Conservation (phyloP, 2,888 invertebrate genomes). For the Leucophenga montana region DNA sequence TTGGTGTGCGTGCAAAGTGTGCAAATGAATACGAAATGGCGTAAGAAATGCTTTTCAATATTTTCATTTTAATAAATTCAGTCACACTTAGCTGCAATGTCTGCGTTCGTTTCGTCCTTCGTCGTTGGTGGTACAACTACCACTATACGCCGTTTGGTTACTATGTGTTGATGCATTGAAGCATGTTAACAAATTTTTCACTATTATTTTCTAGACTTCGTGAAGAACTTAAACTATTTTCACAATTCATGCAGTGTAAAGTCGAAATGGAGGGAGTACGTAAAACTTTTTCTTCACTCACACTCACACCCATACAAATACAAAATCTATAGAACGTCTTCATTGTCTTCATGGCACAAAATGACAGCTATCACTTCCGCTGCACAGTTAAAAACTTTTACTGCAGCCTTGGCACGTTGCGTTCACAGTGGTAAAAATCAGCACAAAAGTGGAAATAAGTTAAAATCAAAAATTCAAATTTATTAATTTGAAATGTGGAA, state of each 20-base stretch:
- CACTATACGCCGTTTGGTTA: neutral
- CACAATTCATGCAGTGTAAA: constrained; percentile 14
- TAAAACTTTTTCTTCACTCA: no score
- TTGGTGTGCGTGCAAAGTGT: constrained; percentile 12
- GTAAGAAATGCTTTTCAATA: constrained; percentile 20
- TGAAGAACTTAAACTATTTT: neutral
- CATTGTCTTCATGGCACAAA: neutral
- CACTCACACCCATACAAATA: no score
- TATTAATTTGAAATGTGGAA: no score
- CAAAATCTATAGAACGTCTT: no score
- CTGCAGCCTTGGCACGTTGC: no score
- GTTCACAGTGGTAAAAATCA: no score
- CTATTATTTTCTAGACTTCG: no score
- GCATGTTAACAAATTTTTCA: neutral
- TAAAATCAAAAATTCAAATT: no score
- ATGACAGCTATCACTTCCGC: constrained; percentile 20
- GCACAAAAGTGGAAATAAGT: no score
- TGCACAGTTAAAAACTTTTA: neutral
- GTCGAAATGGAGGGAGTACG: no score
- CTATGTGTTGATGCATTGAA: neutral
- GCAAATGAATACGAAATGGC: constrained; percentile 25
- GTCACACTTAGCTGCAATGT: neutral
- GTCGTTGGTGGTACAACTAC: neutral
- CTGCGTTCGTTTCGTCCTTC: neutral
- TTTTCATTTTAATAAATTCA: constrained; percentile 11